Evolutionary conservation across 1,140 invertebrate genomes (phyloP).

Genomic region (Caerostris extrusa): DNA sequence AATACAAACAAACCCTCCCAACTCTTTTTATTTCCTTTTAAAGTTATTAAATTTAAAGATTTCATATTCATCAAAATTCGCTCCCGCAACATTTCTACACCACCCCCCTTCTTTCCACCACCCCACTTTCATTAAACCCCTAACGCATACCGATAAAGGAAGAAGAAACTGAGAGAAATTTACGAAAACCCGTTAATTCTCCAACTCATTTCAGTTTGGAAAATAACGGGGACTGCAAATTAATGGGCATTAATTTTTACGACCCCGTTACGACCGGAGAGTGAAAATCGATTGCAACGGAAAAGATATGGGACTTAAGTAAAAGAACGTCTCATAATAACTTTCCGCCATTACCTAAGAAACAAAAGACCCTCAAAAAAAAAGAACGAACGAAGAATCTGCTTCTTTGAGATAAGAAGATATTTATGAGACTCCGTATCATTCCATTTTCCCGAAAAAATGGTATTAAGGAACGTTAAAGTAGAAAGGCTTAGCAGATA

Average conservation of each 20-base stretch:
- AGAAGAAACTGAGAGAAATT: not conserved
- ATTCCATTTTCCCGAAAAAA: constrained; percentile 18
- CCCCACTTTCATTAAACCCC: not conserved
- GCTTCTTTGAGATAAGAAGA: constrained; percentile 56
- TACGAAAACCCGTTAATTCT: constrained; percentile 41
- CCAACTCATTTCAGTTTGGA: not conserved
- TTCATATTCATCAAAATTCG: too few relatives aligned
- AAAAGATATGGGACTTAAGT: not conserved
- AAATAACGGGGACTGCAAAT: constrained; percentile 25
- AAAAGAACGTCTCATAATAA: constrained; percentile 66
- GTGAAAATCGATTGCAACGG: constrained; percentile 39
- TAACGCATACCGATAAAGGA: not conserved
- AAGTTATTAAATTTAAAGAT: too few relatives aligned
- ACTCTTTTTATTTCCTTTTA: too few relatives aligned
- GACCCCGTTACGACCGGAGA: not conserved
- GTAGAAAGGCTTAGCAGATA: constrained; percentile 16
- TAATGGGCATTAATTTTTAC: constrained; percentile 60
- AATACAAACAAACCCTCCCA: too few relatives aligned
- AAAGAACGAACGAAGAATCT: constrained; percentile 34
- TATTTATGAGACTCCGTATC: constrained; percentile 54
- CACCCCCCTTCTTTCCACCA: not conserved
- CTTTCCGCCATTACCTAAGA: constrained; percentile 47
- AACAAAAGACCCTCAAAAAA: constrained; percentile 63
- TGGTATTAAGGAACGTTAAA: constrained; percentile 34
- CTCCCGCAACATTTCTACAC: too few relatives aligned